Conservation (phyloP, 2,888 invertebrate species). For the Lepetodrilus schrolli region DNA sequence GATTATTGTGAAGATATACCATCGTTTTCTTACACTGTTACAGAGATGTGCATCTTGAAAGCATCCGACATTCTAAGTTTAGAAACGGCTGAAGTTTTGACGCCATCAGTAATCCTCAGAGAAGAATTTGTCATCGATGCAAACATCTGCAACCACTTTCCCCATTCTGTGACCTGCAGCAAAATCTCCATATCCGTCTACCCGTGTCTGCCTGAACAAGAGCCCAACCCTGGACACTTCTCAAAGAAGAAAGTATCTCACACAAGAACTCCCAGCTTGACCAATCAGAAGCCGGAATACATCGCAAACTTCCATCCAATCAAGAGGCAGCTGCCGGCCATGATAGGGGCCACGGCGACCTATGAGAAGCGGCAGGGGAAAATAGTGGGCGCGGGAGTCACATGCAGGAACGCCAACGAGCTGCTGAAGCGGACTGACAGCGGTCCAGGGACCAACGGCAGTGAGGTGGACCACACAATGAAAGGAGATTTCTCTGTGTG, state of each 20-base stretch:
- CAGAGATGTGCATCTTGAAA: conserved; percentile 41
- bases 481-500: conserved; percentile 82
- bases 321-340: conserved; percentile 48
- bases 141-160: conserved; percentile 40
- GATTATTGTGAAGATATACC: background rate
- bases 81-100: conserved; percentile 35
- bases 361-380: conserved; percentile 50
- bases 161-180: conserved; percentile 36
- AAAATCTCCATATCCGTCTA: background rate
- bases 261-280: conserved; percentile 48
- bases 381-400: conserved; percentile 53
- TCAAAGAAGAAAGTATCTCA: conserved; percentile 30
- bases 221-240: conserved; percentile 1
- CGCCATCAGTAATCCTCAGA: conserved; percentile 33
- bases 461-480: conserved; percentile 79
- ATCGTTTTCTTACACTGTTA: background rate
- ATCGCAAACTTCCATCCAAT: conserved; percentile 56
- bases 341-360: conserved; percentile 51
- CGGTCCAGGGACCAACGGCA: conserved; percentile 34
- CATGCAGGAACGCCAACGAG: conserved; percentile 61
- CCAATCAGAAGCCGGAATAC: conserved; percentile 51
- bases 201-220: background rate
- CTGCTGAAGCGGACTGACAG: conserved; percentile 64
- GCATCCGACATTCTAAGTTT: conserved; percentile 51
- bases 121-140: conserved; percentile 40